A percentile compares a stretch with the other conserved stretches of the same genome.
Conservation (phyloP, 2,113 vertebrate genomes). For the Madoqua kirkii region DNA sequence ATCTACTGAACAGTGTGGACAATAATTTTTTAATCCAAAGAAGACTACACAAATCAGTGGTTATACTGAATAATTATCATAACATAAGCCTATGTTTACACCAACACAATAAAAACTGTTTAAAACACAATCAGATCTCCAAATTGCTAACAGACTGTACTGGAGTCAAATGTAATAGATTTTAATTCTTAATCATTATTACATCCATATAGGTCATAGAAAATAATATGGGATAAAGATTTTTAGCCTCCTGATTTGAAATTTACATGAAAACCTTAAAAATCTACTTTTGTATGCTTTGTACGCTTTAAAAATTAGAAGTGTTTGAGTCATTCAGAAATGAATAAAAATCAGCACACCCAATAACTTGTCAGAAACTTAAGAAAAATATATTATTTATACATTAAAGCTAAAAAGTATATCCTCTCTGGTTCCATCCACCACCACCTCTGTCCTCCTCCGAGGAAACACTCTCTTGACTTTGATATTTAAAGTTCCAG, state of each 20-base stretch:
- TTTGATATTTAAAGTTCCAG: constrained; percentile 7
- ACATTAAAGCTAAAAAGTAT: not conserved
- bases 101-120: not conserved
- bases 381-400: not conserved
- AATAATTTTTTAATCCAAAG: not conserved
- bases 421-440: not conserved
- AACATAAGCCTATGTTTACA: not conserved
- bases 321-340: not conserved
- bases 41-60: not conserved
- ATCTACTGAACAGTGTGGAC: not conserved
- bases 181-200: constrained; percentile 22
- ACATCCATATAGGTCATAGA: not conserved
- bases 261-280: not conserved
- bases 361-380: not conserved
- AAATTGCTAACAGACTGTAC: not conserved
- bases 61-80: not conserved
- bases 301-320: not conserved
- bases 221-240: not conserved
- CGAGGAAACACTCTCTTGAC: not conserved
- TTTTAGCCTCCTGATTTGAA: not conserved
- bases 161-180: not conserved
- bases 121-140: not conserved
- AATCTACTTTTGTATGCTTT: not conserved
- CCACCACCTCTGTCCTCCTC: not conserved
- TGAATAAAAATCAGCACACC: not conserved